Evolutionary conservation across 2,797 vertebrate genomes (phyloP).

Genomic region (Dipus sagitta): DNA sequence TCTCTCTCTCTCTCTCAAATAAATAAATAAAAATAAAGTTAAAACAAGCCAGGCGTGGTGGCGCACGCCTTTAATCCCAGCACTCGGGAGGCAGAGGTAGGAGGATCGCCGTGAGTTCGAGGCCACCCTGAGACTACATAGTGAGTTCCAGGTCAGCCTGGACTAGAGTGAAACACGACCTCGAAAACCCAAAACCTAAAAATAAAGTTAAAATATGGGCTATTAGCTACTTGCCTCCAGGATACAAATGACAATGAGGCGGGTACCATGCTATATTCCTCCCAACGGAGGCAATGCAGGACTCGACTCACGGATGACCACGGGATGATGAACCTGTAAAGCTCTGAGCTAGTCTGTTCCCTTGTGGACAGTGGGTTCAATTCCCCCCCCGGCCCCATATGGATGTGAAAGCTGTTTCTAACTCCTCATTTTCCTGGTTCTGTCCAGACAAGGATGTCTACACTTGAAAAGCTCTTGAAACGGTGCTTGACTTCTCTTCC

Average conservation of each 20-base stretch:
- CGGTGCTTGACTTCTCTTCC: not conserved
- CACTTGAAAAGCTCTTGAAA: constrained; percentile 6
- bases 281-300: not conserved
- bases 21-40: no score
- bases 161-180: no score
- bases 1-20: no score
- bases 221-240: not conserved
- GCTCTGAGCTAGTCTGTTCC: not conserved
- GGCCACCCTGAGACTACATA: no score
- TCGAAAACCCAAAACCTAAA: no score
- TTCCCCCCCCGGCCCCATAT: not conserved
- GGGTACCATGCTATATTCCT: not conserved
- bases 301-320: not conserved
- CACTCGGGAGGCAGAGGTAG: no score
- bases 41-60: no score
- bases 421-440: constrained; percentile 3
- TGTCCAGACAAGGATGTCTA: constrained; percentile 42
- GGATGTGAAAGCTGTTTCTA: constrained; percentile 33
- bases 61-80: no score
- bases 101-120: no score
- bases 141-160: no score
- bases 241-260: constrained; percentile 21
- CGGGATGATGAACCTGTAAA: not conserved
- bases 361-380: not conserved
- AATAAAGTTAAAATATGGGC: constrained; percentile 24